Base-by-base conservation (phyloP, 2,888 invertebrate species). In the Linnaemya vulpina region DNA sequence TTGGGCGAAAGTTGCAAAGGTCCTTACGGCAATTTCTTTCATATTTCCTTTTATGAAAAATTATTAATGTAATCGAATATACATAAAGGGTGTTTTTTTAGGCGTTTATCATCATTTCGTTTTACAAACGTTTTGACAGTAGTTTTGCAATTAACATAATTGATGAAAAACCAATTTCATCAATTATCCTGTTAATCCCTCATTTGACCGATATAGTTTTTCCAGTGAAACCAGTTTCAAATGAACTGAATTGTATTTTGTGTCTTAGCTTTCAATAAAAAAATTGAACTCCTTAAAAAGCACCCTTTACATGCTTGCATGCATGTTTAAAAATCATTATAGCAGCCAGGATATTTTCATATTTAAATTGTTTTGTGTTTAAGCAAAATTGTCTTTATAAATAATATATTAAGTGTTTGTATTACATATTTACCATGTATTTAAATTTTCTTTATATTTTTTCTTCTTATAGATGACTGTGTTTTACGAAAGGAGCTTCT, bases 331-430 rank as follows among this genome's bases (percentile, higher is more conserved):
- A 40, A 53, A 63, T 25, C 63, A 75, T 63, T 53, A 65, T 49
- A 55, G 25, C 40, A 15, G 25, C 8, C 25, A n/a, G 11, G 11
- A 38, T 75, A 30, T 75, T 76, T 63, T 76, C 22, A 11, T 51
- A 67, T 76, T 55, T 46, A 76, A 65, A 65, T 76, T 58, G 65
- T 55, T 67, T 63, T 25, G 49, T 53, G 35, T 67, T 76, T 49
- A 58, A 67, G 35, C 67, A 67, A 67, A 46, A 58, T 67, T 76
- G 58, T 49, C 35, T 60, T 68, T 49, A 68, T 77, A 60, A 68
- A 60, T 77, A 40, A 60, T 68, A 51, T 68, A 60, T 38, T n/a
- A 62, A 20, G n/a, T 73, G 20, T 46, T 58, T 71, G 30, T 53
- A 15, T 78, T 62, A 9, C 40, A 51, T 51, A 40, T 70, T 51